Evolutionary conservation across 2,888 invertebrate species (phyloP), one percentile per base, ranked within the genome.

Genomic region (Ornithoptera alexandrae): DNA sequence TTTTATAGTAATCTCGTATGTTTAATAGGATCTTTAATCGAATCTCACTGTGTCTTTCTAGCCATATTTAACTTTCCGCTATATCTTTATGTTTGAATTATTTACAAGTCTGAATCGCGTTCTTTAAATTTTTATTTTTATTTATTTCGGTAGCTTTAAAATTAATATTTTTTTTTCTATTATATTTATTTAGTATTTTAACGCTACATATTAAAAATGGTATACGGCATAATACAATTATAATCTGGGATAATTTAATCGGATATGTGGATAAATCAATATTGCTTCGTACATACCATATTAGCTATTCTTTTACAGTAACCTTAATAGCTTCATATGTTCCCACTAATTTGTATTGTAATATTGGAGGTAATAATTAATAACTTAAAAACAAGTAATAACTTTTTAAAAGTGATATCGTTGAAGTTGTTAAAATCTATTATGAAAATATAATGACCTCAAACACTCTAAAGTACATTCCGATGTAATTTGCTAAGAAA

Each of bases 401-500:
- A 6, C 0, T n/a, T 12, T 5, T n/a, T n/a, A n/a, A 53, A 53
- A 18, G 1, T 53, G 2, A 53, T 53, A 53, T 50, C 10, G 5
- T n/a, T 53, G 53, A 53, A n/a, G n/a, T 53, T 53, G 53, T 53
- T 53, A 53, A 53, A 30, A 53, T 58, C 57, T 20, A 22, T 58
- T 58, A 2, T 22, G n/a, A 58, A 58, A 58, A 22, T 58, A 50
- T n/a, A 53, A n/a, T n/a, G 6, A 53, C 8, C 53, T n/a, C n/a
- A 53, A 58, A 67, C 70, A 71, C 66, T 73, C 63, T 74, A 71
- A 75, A 76, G 75, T 78, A 78, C 77, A 78, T 76, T 74, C 69
- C 73, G 75, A 77, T 78, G 75, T 74, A 76, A 76, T 67, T 66
- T 57, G 71, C 59, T 62, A 72, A 72, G 71, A 75, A 81, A 82